A percentile compares a stretch with the other conserved stretches of the same genome.
These are phyloP conservation scores for Dreissena polymorpha DNA, from an alignment of 1,140 invertebrate species.

Conservation along the genomic window DNA sequence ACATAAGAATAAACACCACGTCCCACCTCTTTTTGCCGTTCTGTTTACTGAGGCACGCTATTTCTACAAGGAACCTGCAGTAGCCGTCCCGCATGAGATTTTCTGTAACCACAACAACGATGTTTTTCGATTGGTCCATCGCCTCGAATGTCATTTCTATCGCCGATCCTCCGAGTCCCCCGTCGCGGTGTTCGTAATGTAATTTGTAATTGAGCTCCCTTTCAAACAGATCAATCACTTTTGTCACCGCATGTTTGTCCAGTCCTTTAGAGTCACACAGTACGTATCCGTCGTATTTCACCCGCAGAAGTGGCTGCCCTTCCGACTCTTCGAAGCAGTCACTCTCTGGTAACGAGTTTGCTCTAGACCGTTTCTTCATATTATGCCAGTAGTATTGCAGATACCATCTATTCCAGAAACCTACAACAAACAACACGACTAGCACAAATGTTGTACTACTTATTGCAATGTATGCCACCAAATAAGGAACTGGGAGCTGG, in stretches of 20 bases:
- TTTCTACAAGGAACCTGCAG: not conserved
- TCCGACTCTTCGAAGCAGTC: not conserved
- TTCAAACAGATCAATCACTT: not conserved
- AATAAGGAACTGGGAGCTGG: not conserved
- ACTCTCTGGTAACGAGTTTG: not conserved
- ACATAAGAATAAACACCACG: not conserved
- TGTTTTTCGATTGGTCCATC: not conserved
- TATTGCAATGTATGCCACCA: not conserved
- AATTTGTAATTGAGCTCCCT: not conserved
- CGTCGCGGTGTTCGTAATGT: not conserved
- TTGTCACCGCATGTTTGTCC: not conserved
- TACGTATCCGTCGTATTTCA: not conserved
- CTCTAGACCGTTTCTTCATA: not conserved
- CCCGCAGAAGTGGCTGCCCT: not conserved
- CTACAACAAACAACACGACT: not conserved
- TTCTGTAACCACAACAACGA: not conserved
- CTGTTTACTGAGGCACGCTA: not conserved
- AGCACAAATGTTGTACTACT: not conserved
- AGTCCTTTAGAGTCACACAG: not conserved
- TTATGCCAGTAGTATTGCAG: not conserved
- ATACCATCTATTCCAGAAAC: not conserved
- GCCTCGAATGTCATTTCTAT: not conserved
- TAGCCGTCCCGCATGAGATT: not conserved
- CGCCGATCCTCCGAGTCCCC: not conserved
- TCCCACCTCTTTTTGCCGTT: not conserved